Evolutionary conservation across 2,797 vertebrate species (phyloP), one percentile per base, ranked within the genome.

Genomic region (Chrysocyon brachyurus): DNA sequence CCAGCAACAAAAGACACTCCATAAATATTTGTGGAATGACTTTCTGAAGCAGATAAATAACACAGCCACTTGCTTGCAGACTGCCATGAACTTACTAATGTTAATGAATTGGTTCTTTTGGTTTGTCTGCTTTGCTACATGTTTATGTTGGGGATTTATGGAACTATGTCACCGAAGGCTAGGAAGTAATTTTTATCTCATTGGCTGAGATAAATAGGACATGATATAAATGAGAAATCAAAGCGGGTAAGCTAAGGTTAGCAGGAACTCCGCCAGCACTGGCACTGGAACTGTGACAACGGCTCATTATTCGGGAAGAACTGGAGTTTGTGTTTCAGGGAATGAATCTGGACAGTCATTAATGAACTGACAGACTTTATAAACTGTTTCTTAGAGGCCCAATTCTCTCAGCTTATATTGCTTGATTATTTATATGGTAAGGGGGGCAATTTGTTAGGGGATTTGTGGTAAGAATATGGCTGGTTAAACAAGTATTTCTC

Each of bases 301-400:
- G 46, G 85, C 63, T 97, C 96, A 96, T 98, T 98, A 97, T 98
- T 96, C 15, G 82, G 93, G 85, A 97, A 98, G 97, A 97, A 97
- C 85, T 92, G 57, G 92, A 98, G 97, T 97, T 97, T 97, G 96
- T 98, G 97, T 97, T 96, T 94, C 96, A 92, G 96, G 95, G 96
- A 97, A 97, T 98, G 98, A 97, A 96, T 97, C 92, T 96, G 93
- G 95, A 98, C 96, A 98, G 96, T 97, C 97, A 97, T 95, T 98
- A 97, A 97, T 93, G 95, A 98, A 88, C 96, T 94, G 97, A 97
- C 97, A 97, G 97, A 89, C 96, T 96, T 96, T 96, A 97, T 96
- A 96, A 97, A 97, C 93, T 96, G 87, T 94, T 94, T 97, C 97
- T 97, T 86, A 97, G 90, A 97, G 87, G 92, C 96, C 82, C 73